phyloP scores from a whole-genome alignment of 2,113 vertebrate species.

The Tylochromis polylepis region DNA sequence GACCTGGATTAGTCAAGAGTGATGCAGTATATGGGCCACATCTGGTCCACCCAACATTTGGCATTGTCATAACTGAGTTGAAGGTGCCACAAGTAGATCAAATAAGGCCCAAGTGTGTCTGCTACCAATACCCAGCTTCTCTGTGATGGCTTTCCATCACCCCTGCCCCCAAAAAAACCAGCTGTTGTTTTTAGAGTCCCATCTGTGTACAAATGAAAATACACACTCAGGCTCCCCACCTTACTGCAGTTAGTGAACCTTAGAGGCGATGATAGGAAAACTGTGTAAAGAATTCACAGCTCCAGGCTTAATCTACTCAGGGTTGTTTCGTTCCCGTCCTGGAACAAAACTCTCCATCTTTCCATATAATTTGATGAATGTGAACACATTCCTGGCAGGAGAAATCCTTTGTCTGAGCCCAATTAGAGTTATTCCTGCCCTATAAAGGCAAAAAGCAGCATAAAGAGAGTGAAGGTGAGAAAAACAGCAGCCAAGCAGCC shows the following conservation, averaged over 20 bases:
- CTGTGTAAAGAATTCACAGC: neutral
- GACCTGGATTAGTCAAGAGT: no score
- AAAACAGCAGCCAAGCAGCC: neutral
- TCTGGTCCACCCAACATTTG: neutral
- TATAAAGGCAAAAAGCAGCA: neutral
- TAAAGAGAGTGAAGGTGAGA: neutral
- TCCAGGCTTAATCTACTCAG: neutral
- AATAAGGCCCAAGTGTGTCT: neutral
- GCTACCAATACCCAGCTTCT: no score
- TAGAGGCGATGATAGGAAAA: neutral
- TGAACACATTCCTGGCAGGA: neutral
- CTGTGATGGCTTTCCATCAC: neutral
- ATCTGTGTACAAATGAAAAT: neutral
- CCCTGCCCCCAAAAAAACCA: neutral
- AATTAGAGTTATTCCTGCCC: neutral
- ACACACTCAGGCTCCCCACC: neutral
- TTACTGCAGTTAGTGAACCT: neutral
- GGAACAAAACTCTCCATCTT: neutral
- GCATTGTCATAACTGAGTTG: neutral
- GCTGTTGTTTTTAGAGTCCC: neutral
- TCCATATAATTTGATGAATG: neutral
- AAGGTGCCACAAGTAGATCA: no score
- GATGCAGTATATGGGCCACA: neutral
- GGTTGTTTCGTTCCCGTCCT: accelerated
- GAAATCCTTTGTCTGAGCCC: neutral